These are phyloP conservation scores for Beris morrisii DNA, from an alignment of 2,888 invertebrate species.

Conservation along the genomic window DNA sequence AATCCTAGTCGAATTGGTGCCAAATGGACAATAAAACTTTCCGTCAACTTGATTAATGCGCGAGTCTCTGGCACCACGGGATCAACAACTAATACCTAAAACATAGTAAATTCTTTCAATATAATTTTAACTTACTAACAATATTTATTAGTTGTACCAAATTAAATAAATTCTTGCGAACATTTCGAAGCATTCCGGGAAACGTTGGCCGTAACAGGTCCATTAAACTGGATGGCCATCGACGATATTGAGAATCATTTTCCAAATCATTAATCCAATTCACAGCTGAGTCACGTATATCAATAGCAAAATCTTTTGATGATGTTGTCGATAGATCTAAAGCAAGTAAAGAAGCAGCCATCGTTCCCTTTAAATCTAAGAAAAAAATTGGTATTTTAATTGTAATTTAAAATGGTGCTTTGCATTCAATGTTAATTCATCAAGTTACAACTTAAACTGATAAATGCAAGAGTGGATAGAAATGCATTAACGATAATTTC, in stretches of 20 bases:
- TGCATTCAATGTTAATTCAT: too few relatives aligned
- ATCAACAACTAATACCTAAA: conserved; percentile 81
- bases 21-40: conserved; percentile 87
- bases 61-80: conserved; percentile 71
- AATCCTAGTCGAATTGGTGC: conserved; percentile 90
- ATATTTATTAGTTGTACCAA: conserved; percentile 58
- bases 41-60: conserved; percentile 80
- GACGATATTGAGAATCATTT: conserved; percentile 79
- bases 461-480: too few relatives aligned
- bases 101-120: conserved; percentile 22
- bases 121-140: background rate
- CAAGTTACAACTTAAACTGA: too few relatives aligned
- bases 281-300: conserved; percentile 90
- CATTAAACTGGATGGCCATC: conserved; percentile 88
- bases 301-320: conserved; percentile 84
- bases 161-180: conserved; percentile 83
- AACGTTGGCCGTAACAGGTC: conserved; percentile 95
- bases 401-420: too few relatives aligned
- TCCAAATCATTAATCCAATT: conserved; percentile 96
- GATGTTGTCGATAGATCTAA: conserved; percentile 67
- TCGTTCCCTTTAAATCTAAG: conserved; percentile 47
- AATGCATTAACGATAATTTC: too few relatives aligned
- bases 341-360: conserved; percentile 61
- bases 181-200: conserved; percentile 93
- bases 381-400: background rate